Percentiles rank a stretch among this genome's conserved stretches.
Evolutionary conservation across 2,888 invertebrate species (phyloP).

Genomic region (Ornithoptera priamus): DNA sequence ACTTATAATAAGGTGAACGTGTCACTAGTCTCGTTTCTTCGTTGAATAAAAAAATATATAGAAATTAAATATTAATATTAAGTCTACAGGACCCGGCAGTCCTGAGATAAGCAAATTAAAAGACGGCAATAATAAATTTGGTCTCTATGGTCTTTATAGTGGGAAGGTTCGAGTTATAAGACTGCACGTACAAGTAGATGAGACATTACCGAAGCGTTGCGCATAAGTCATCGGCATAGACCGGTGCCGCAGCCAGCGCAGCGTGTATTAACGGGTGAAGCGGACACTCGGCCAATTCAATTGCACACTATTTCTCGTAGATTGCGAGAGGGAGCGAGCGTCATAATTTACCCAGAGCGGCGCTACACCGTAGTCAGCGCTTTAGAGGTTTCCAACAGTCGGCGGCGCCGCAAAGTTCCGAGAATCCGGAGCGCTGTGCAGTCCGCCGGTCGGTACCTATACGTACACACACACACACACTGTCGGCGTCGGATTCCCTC

Average conservation of each 20-base stretch:
- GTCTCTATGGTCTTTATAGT: no score
- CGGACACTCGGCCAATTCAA: constrained; percentile 64
- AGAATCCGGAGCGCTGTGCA: constrained; percentile 74
- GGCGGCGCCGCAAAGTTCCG: constrained; percentile 64
- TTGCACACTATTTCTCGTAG: constrained; percentile 72
- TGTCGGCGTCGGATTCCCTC: constrained; percentile 58
- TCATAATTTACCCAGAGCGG: constrained; percentile 72
- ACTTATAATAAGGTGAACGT: no score
- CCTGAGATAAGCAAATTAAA: no score
- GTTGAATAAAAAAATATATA: no score
- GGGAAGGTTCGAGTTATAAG: not conserved
- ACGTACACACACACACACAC: constrained; percentile 6
- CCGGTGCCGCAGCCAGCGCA: constrained; percentile 10
- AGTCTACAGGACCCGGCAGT: no score
- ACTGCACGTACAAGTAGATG: not conserved
- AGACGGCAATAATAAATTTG: no score
- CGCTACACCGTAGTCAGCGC: constrained; percentile 68
- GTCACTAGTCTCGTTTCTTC: no score
- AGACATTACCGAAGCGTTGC: constrained; percentile 6
- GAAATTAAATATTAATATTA: no score
- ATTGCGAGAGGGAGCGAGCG: constrained; percentile 67
- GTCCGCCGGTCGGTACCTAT: constrained; percentile 45
- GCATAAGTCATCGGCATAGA: constrained; percentile 15
- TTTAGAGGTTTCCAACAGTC: constrained; percentile 67
- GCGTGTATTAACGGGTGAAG: constrained; percentile 41